Percentiles rank a stretch among this genome's conserved stretches.
These are phyloP conservation scores for Drosophila ogumai DNA, from an alignment of 1,140 invertebrate species.

Conservation along the genomic window DNA sequence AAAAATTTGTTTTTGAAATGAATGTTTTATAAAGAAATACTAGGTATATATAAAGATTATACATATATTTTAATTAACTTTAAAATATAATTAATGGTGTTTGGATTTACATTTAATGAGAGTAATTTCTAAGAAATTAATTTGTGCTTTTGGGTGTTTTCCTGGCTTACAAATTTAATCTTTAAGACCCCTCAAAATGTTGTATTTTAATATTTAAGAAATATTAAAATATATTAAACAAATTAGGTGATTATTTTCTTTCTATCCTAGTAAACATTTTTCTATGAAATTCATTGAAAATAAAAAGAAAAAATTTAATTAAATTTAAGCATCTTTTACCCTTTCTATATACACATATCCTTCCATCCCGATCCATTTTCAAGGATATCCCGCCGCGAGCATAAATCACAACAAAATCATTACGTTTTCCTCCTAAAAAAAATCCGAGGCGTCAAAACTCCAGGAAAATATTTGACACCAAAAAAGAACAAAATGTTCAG, in stretches of 20 bases:
- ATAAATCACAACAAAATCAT: slow-evolving; percentile 56
- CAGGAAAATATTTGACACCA: slow-evolving; percentile 71
- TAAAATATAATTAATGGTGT: background rate
- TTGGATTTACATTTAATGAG: background rate
- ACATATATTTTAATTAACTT: background rate
- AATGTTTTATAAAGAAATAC: background rate
- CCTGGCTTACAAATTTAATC: too few relatives aligned
- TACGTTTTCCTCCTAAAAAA: slow-evolving; percentile 41
- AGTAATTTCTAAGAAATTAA: background rate
- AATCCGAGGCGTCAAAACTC: slow-evolving; percentile 47
- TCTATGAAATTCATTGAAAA: too few relatives aligned
- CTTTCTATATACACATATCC: background rate
- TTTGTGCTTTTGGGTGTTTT: background rate
- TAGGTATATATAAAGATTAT: background rate
- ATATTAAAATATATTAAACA: too few relatives aligned
- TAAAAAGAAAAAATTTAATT: background rate
- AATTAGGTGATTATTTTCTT: too few relatives aligned
- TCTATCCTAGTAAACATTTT: too few relatives aligned
- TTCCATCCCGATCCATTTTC: slow-evolving; percentile 3
- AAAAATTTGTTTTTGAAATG: too few relatives aligned
- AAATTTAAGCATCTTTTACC: background rate
- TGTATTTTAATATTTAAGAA: too few relatives aligned
- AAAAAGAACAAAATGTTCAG: slow-evolving; percentile 20
- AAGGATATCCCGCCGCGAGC: slow-evolving; percentile 28
- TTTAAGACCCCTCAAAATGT: too few relatives aligned